Evolutionary conservation across 2,888 invertebrate genomes (phyloP), one percentile per base, ranked within the genome.

Genomic region (Agrotis ipsilon): DNA sequence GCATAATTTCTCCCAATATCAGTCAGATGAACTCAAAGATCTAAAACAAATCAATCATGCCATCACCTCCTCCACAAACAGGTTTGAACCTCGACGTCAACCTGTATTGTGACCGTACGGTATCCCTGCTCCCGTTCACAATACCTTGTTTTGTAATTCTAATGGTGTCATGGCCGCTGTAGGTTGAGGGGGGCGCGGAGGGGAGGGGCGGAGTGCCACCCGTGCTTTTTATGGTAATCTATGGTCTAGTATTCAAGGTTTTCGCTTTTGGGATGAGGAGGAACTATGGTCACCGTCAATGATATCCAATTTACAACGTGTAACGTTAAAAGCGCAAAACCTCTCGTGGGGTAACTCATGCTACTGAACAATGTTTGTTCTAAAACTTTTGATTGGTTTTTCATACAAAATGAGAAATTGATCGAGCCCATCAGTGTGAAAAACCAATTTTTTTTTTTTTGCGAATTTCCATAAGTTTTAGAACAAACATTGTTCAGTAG

Each of bases 141-240:
- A 64, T 70, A 70, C 78, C 69, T 65, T 79, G 79, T 81, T 85
- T 87, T 85, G 86, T 86, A 75, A 87, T 88, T 85, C 83, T 79
- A 84, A 87, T 84, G 79, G 78, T 80, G 80, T 81, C 73, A 72
- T 67, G 77, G 68, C 63, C 73, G 77, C 82, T 70, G 68, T 71
- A 51, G 69, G 24, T n/a, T 11, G 73, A 46, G 39, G 19, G 45
- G 18, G 51, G 13, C 32, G 55, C n/a, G 21, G 57, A n/a, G 46
- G 63, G 0, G 14, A 5, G 45, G 71, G 1, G 14, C n/a, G 6
- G 2, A 19, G 32, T 59, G 70, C 77, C 78, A 78, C 78, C 78
- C 78, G 77, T 48, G 76, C 76, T 80, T 55, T 27, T 66, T 65
- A 78, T 78, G 81, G 51, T 75, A 80, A 80, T 70, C 39, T 39